These are phyloP conservation scores for Lampris megalopsis DNA, from an alignment of 2,113 vertebrate genomes.

Conservation along the genomic window DNA sequence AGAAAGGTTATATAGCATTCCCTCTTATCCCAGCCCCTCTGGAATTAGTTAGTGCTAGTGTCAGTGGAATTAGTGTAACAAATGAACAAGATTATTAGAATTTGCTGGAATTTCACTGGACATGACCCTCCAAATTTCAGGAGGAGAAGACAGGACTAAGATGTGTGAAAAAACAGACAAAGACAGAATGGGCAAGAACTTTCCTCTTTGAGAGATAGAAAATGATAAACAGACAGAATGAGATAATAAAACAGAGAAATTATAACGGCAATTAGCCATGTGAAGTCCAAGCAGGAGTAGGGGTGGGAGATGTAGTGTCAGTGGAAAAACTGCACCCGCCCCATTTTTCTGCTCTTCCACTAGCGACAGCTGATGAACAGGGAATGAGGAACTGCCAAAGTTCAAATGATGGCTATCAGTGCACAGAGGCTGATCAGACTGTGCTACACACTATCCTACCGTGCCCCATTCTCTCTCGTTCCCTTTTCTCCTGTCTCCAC, in stretches of 20 bases:
- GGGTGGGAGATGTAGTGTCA: conserved; percentile 13
- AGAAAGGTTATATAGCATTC: neutral
- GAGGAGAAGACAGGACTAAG: too few species aligned
- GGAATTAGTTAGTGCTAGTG: too few species aligned
- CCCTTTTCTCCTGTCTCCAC: neutral
- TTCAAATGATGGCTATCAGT: conserved; percentile 62
- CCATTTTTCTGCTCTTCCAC: conserved; percentile 50
- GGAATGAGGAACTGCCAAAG: conserved; percentile 74
- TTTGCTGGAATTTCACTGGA: too few species aligned
- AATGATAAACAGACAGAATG: neutral
- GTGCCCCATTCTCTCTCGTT: neutral
- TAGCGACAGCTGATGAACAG: conserved; percentile 45
- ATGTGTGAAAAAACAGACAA: too few species aligned
- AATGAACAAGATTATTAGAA: neutral
- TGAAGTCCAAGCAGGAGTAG: conserved; percentile 4
- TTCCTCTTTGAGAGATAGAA: neutral
- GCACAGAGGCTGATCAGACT: conserved; percentile 9
- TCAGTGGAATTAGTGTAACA: neutral
- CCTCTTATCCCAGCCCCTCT: neutral
- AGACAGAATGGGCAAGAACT: too few species aligned
- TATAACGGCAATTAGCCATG: neutral
- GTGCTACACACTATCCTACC: neutral
- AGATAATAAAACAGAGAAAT: neutral
- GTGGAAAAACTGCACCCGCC: conserved; percentile 4
- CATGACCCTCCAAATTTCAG: too few species aligned